Percentiles rank a stretch among this genome's conserved stretches.
Conservation (phyloP, 1,140 invertebrate genomes). For the Drosophila malerkotliana region DNA sequence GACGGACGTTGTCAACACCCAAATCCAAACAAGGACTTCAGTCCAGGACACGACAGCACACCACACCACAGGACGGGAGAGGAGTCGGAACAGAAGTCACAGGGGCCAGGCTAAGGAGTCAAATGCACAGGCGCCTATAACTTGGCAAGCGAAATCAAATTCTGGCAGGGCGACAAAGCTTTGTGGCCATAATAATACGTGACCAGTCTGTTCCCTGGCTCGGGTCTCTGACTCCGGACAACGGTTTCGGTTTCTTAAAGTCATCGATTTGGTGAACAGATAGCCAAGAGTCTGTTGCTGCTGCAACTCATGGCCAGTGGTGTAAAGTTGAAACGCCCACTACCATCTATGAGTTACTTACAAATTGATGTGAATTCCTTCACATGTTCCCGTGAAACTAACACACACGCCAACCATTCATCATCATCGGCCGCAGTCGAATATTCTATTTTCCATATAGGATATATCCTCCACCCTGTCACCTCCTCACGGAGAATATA, state of each 20-base stretch:
- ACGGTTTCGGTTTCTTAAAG: slow-evolving; percentile 57
- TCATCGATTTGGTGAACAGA: slow-evolving; percentile 43
- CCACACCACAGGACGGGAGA: background rate
- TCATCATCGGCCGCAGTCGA: slow-evolving; percentile 65
- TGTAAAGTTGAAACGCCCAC: slow-evolving; percentile 34
- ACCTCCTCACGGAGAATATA: slow-evolving; percentile 7
- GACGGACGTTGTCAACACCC: slow-evolving; percentile 76
- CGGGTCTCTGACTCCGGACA: slow-evolving; percentile 6
- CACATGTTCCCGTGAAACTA: slow-evolving; percentile 64
- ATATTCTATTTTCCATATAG: slow-evolving; percentile 60
- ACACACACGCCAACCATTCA: slow-evolving; percentile 67
- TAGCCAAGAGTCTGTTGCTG: slow-evolving; percentile 3
- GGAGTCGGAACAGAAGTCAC: slow-evolving; percentile 1
- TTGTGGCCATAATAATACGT: slow-evolving; percentile 74
- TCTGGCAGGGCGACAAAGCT: slow-evolving; percentile 66
- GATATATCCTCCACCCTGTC: too few species aligned
- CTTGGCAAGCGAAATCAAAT: slow-evolving; percentile 75
- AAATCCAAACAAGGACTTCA: slow-evolving; percentile 39
- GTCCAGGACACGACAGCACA: background rate
- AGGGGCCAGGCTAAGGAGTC: slow-evolving; percentile 29
- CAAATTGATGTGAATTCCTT: slow-evolving; percentile 77
- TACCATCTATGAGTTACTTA: slow-evolving; percentile 39
- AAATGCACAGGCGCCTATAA: slow-evolving; percentile 61
- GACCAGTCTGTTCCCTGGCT: slow-evolving; percentile 59
- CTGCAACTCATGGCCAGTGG: slow-evolving; percentile 2